phyloP scores from a whole-genome alignment of 2,797 vertebrate genomes.

The Argyrosomus regius region DNA sequence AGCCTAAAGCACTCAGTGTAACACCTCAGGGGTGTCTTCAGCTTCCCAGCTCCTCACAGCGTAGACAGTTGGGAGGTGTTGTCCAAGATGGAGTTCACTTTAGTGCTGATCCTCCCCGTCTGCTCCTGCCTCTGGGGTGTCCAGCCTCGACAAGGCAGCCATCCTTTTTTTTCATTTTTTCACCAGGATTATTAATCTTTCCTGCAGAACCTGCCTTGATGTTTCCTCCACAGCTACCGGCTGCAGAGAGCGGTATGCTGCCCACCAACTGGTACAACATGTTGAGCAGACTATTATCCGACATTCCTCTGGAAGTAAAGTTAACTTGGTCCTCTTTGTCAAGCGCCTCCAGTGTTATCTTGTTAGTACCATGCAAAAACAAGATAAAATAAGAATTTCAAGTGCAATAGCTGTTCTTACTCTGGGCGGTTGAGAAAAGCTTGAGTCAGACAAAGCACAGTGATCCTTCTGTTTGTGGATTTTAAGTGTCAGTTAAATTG shows the following conservation, averaged over 20 bases:
- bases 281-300: slow-evolving; percentile 9
- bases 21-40: slow-evolving; percentile 70
- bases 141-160: slow-evolving; percentile 46
- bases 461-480: neutral
- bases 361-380: neutral
- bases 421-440: neutral
- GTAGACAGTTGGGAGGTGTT: slow-evolving; percentile 46
- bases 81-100: slow-evolving; percentile 60
- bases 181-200: slow-evolving; percentile 60
- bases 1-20: slow-evolving; percentile 65
- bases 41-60: slow-evolving; percentile 51
- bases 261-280: slow-evolving; percentile 1
- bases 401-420: neutral
- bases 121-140: slow-evolving; percentile 58
- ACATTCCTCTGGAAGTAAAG: neutral
- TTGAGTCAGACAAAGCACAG: slow-evolving; percentile 1
- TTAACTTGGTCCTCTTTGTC: slow-evolving; percentile 12
- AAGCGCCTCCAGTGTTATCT: neutral
- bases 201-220: slow-evolving; percentile 46
- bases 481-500: neutral
- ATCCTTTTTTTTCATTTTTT: slow-evolving; percentile 18
- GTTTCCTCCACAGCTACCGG: slow-evolving; percentile 17
- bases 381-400: neutral
- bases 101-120: slow-evolving; percentile 46
- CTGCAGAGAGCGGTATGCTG: slow-evolving; percentile 9